Evolutionary conservation across 2,113 vertebrate genomes (phyloP).

Genomic region (Pelodiscus sinensis): DNA sequence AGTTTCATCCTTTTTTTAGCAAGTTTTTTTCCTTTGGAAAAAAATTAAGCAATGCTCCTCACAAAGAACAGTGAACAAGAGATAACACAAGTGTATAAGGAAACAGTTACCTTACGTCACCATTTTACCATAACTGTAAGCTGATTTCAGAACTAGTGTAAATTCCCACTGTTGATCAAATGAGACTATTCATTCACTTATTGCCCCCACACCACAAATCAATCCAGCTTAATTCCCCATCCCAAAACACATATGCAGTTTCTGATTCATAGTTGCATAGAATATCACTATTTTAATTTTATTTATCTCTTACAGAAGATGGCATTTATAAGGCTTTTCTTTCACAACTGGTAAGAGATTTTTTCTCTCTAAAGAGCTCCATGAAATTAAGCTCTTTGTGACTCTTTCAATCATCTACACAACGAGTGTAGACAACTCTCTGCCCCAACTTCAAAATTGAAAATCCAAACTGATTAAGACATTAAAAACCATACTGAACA

Average conservation of each 20-base stretch:
- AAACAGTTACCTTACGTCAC: neutral
- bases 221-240: neutral
- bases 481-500: neutral
- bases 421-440: neutral
- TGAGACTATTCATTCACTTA: neutral
- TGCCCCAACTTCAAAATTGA: neutral
- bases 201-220: neutral
- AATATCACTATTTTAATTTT: neutral
- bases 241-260: neutral
- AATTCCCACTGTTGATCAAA: neutral
- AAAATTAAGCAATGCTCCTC: neutral
- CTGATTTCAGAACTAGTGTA: neutral
- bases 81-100: neutral
- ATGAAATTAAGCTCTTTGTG: neutral
- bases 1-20: neutral
- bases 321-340: neutral
- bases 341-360: neutral
- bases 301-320: neutral
- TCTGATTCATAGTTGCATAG: neutral
- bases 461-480: conserved; percentile 16
- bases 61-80: neutral
- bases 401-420: neutral
- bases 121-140: neutral
- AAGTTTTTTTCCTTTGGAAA: neutral
- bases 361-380: neutral